phyloP scores from a whole-genome alignment of 2,113 vertebrate genomes.

The Otocyon megalotis region DNA sequence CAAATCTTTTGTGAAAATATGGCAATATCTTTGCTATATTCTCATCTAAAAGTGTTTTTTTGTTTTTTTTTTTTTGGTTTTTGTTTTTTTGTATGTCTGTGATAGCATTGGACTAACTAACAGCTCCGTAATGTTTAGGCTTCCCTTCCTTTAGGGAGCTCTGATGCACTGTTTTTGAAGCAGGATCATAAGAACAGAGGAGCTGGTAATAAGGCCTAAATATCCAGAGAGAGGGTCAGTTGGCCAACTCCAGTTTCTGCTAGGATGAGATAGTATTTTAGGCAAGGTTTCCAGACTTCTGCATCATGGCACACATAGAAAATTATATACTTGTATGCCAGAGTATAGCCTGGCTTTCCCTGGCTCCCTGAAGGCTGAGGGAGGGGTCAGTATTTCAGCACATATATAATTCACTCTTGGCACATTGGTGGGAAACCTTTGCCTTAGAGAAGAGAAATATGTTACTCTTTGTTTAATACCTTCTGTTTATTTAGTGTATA shows the following conservation, averaged over 20 bases:
- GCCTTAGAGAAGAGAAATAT: neutral
- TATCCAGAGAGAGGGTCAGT: neutral
- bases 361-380: neutral
- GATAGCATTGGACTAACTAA: neutral
- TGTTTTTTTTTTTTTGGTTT: neutral
- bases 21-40: neutral
- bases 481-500: slow-evolving; percentile 23
- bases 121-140: neutral
- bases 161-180: neutral
- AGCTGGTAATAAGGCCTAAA: neutral
- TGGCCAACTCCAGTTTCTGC: neutral
- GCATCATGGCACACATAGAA: neutral
- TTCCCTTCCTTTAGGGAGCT: neutral
- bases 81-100: neutral
- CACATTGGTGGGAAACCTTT: slow-evolving; percentile 11
- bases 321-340: neutral
- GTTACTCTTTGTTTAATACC: neutral
- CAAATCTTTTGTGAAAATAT: neutral
- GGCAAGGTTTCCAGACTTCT: neutral
- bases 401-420: neutral
- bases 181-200: neutral
- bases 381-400: neutral
- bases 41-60: neutral
- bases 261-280: neutral
- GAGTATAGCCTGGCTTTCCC: neutral